phyloP scores from a whole-genome alignment of 64 coral and sea anemone genomes.

The Dendronephthya gigantea region DNA sequence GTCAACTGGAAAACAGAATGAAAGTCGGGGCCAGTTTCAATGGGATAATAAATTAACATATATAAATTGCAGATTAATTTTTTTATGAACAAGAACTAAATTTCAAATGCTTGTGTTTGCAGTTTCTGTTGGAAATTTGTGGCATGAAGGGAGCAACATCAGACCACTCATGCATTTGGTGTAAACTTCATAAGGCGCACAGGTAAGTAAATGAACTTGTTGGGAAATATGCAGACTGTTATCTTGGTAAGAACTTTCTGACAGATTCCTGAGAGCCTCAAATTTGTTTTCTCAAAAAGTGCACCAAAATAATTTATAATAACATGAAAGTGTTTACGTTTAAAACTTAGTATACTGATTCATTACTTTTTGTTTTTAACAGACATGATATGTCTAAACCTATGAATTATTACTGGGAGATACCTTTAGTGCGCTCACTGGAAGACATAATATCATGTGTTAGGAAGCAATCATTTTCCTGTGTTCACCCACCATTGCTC shows the following conservation, averaged over 20 bases:
- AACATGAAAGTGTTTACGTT: neutral
- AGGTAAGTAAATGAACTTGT: neutral
- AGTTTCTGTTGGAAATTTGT: neutral
- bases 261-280: neutral
- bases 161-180: neutral
- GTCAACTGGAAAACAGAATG: neutral
- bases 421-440: neutral
- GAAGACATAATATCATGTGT: neutral
- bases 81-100: neutral
- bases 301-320: neutral
- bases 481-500: neutral
- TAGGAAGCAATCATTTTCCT: neutral
- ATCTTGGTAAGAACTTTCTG: neutral
- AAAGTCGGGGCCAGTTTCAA: neutral
- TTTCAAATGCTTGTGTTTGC: neutral
- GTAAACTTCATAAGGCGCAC: neutral
- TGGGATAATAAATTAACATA: too few species aligned
- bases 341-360: neutral
- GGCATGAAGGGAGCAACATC: neutral
- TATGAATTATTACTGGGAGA: neutral
- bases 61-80: too few species aligned
- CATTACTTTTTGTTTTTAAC: neutral
- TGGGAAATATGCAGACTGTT: neutral
- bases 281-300: too few species aligned
- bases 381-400: conserved; percentile 13